Base-by-base conservation (phyloP, 1,140 invertebrate genomes). In the Monochamus saltuarius region DNA sequence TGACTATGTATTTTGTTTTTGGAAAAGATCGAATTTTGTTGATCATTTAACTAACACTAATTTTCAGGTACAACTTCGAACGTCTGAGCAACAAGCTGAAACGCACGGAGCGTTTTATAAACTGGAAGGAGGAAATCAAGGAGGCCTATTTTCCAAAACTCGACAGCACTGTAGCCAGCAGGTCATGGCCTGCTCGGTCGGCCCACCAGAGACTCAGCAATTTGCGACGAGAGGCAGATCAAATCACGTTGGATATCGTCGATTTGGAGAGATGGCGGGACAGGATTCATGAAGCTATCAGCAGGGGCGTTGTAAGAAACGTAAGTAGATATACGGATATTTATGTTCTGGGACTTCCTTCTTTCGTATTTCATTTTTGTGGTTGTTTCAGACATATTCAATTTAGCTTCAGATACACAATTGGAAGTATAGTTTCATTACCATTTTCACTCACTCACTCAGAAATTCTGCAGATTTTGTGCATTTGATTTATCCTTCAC, bases 81-180 rank as follows among this genome's bases (percentile, higher is more conserved):
- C 49, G 89, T 16, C 77, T 89, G 36, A 82, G 81, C 65, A 88
- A 87, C 67, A 80, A 79, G 51, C 65, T 89, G 54, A 70, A 76
- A 11, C 79, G 86, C 1, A 83, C 84, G 0, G 78, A 78, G 56
- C 78, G 83, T 3, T 79, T 87, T 10, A 80, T 79, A 13, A 83
- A 88, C 68, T 82, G 83, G 65, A 76, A 81, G 2, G 82, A 85
- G 6, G 81, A 85, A n/a, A 87, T 89, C 64, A 68, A 75, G 8
- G 85, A 89, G 72, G 87, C 81, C 1, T 89, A 89, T 67, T 89
- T 89, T 72, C 85, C 87, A 1, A 89, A 90, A 75, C 75, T 89
- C 66, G 86, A 89, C 73, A 85, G 82, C 1, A 69, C 84, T 14
- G 83, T 88, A 0, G 79, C 87, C 1, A 84, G 83, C 47, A 79